phyloP scores from a whole-genome alignment of 92 coral and sea anemone genomes.

The Zoanthus sociatus region DNA sequence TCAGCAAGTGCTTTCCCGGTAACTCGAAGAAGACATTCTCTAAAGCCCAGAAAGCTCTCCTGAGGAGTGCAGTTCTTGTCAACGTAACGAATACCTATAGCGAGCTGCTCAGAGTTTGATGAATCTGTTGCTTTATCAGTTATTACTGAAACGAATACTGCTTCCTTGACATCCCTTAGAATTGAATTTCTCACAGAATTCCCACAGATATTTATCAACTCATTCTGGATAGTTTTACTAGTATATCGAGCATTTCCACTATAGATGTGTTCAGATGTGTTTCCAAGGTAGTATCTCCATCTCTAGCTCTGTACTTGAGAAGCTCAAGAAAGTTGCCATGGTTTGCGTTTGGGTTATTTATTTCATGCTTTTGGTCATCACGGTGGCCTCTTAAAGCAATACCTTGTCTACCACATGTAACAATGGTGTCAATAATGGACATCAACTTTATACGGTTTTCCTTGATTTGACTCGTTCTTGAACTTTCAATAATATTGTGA shows the following conservation, averaged over 20 bases:
- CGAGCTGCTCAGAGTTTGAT: background rate
- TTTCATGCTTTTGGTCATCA: slow-evolving; percentile 41
- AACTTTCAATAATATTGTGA: slow-evolving; percentile 30
- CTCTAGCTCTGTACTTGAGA: slow-evolving; percentile 44
- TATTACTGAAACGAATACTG: background rate
- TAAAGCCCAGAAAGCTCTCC: background rate
- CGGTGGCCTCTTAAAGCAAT: slow-evolving; percentile 50
- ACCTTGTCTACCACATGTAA: slow-evolving; percentile 54
- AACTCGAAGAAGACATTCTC: background rate
- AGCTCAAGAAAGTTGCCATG: slow-evolving; percentile 42
- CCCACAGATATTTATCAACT: slow-evolving; percentile 48
- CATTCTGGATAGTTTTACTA: slow-evolving; percentile 51
- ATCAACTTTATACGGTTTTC: slow-evolving; percentile 46
- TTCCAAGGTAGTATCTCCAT: slow-evolving; percentile 39
- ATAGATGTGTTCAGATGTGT: background rate
- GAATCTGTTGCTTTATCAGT: background rate
- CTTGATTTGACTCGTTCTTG: slow-evolving; percentile 45
- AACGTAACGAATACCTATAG: background rate
- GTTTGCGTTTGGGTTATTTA: slow-evolving; percentile 47
- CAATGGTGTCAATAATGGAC: slow-evolving; percentile 46
- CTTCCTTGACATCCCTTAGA: background rate
- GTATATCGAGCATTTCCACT: slow-evolving; percentile 44
- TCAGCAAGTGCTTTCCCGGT: background rate
- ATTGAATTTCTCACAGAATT: background rate
- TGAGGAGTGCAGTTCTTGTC: background rate